These are phyloP conservation scores for Lepidothrix coronata DNA, from an alignment of 2,113 vertebrate genomes.

Conservation along the genomic window DNA sequence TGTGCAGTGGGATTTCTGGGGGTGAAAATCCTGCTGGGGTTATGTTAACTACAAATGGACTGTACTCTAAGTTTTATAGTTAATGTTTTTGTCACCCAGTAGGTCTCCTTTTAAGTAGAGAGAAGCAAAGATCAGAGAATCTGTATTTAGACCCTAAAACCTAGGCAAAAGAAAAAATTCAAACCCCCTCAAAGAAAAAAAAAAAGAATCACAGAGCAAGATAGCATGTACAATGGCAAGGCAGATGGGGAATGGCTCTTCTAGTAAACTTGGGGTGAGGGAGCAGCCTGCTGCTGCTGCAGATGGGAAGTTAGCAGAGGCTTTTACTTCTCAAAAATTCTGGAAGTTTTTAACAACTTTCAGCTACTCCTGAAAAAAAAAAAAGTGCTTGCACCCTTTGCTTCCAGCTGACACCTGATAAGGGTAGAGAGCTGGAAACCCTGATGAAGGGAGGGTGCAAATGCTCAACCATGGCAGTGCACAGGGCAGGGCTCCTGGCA, in stretches of 20 bases:
- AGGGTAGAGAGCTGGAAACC: not conserved
- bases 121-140: slow-evolving; percentile 55
- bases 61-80: slow-evolving; percentile 15
- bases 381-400: not conserved
- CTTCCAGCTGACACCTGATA: not conserved
- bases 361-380: not conserved
- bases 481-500: not conserved
- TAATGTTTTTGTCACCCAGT: slow-evolving; percentile 47
- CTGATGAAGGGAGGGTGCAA: not conserved
- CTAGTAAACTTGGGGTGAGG: not conserved
- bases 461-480: not conserved
- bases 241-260: not conserved
- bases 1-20: slow-evolving; percentile 27
- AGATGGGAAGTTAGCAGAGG: not conserved
- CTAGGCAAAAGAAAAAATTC: not conserved
- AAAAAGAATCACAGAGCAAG: not conserved
- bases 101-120: slow-evolving; percentile 62
- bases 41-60: slow-evolving; percentile 52
- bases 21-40: slow-evolving; percentile 44
- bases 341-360: not conserved
- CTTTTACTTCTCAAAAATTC: not conserved
- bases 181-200: not conserved
- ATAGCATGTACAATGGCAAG: not conserved
- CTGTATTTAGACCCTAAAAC: slow-evolving; percentile 43
- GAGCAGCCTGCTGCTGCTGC: not conserved